Percentiles rank a stretch among this genome's conserved stretches.
Evolutionary conservation across 2,888 invertebrate species (phyloP).

Genomic region (Papilio gigon): DNA sequence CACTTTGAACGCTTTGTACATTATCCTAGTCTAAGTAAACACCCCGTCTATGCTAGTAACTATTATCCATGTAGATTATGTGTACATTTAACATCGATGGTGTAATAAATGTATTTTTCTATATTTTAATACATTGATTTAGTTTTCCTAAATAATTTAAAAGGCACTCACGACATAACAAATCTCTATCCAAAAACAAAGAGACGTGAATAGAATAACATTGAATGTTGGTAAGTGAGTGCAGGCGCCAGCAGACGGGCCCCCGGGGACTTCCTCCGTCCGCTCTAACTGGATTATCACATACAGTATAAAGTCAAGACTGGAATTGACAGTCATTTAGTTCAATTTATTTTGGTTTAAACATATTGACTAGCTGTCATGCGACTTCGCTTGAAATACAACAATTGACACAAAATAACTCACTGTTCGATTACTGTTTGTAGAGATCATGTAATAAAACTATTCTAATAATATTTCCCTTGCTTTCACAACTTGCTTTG

Average conservation of each 20-base stretch:
- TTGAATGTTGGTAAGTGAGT: constrained; percentile 20
- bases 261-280: constrained; percentile 29
- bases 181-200: constrained; percentile 16
- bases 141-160: not conserved
- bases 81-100: too few species aligned
- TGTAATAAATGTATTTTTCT: not conserved
- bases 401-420: too few species aligned
- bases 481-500: not conserved
- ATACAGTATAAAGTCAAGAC: constrained; percentile 28
- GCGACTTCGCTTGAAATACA: not conserved
- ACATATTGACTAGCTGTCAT: not conserved
- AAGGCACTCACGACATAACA: not conserved
- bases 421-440: too few species aligned
- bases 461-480: not conserved
- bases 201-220: constrained; percentile 33
- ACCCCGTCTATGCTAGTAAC: too few species aligned
- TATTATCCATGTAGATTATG: too few species aligned
- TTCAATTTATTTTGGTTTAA: not conserved
- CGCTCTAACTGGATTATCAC: constrained; percentile 34
- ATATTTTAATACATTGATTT: not conserved
- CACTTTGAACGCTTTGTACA: not conserved
- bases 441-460: too few species aligned
- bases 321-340: constrained; percentile 20
- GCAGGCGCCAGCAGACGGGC: constrained; percentile 23
- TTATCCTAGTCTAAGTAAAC: not conserved